phyloP scores from a whole-genome alignment of 2,888 invertebrate genomes.

The Mimachlamys varia region DNA sequence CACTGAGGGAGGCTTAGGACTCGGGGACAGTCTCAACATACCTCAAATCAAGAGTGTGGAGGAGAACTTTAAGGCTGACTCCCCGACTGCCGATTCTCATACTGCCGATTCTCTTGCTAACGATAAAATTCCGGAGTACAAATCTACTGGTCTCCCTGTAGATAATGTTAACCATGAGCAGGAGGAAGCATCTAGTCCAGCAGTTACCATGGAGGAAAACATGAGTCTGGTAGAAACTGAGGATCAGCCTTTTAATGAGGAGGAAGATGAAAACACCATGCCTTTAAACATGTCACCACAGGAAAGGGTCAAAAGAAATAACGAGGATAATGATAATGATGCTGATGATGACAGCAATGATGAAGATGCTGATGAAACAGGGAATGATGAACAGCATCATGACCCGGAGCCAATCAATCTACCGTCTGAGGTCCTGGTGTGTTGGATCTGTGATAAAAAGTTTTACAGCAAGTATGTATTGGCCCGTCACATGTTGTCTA shows the following conservation, averaged over 20 bases:
- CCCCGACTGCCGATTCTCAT: background rate
- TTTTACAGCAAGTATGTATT: slow-evolving; percentile 75
- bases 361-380: background rate
- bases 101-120: background rate
- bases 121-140: background rate
- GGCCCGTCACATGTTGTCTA: slow-evolving; percentile 87
- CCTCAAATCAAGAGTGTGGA: slow-evolving; percentile 1
- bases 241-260: background rate
- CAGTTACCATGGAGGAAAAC: background rate
- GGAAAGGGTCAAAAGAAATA: background rate
- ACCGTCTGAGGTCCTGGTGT: slow-evolving; percentile 50
- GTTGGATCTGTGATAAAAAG: slow-evolving; percentile 74
- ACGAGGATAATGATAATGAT: background rate
- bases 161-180: background rate
- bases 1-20: slow-evolving; percentile 23
- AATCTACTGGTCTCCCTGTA: background rate
- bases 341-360: background rate
- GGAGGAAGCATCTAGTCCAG: slow-evolving; percentile 21
- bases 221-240: background rate
- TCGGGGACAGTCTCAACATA: background rate
- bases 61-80: background rate
- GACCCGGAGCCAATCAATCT: slow-evolving; percentile 29
- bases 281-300: background rate
- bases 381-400: background rate
- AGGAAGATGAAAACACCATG: background rate